These are phyloP conservation scores for Podargus strigoides DNA, from an alignment of 2,797 vertebrate genomes.

Conservation along the genomic window DNA sequence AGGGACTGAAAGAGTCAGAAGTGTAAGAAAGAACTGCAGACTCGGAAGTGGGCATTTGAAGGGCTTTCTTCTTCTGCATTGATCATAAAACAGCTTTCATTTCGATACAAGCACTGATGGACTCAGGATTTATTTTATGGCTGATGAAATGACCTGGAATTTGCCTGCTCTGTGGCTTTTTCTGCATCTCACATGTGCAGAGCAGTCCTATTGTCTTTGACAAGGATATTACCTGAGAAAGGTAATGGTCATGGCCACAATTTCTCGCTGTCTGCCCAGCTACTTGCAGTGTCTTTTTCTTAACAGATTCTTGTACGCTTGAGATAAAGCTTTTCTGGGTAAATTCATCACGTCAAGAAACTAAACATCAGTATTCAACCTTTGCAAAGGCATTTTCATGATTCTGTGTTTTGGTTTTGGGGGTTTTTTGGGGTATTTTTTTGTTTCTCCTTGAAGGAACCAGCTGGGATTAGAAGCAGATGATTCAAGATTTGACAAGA, in stretches of 20 bases:
- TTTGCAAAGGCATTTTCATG: not conserved
- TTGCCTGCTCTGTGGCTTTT: not conserved
- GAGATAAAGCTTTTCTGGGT: not conserved
- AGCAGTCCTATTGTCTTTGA: not conserved
- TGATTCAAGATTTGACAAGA: not conserved
- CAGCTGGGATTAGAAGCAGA: not conserved
- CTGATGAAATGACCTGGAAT: not conserved
- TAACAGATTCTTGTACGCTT: not conserved
- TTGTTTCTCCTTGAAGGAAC: not conserved
- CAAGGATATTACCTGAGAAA: not conserved
- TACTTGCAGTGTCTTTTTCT: not conserved
- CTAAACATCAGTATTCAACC: not conserved
- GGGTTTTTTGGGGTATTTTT: not conserved
- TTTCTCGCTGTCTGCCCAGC: not conserved
- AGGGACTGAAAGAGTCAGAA: not conserved
- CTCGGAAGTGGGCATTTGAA: not conserved
- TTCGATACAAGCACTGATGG: not conserved
- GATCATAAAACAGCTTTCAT: not conserved
- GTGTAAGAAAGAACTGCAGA: not conserved
- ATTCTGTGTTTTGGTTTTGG: not conserved
- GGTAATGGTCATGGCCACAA: not conserved
- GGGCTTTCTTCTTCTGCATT: not conserved
- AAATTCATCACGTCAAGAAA: not conserved
- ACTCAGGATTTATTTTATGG: not conserved
- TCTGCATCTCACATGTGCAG: not conserved